These are phyloP conservation scores for Parnassius glacialis DNA, from an alignment of 2,888 invertebrate species.

Conservation along the genomic window DNA sequence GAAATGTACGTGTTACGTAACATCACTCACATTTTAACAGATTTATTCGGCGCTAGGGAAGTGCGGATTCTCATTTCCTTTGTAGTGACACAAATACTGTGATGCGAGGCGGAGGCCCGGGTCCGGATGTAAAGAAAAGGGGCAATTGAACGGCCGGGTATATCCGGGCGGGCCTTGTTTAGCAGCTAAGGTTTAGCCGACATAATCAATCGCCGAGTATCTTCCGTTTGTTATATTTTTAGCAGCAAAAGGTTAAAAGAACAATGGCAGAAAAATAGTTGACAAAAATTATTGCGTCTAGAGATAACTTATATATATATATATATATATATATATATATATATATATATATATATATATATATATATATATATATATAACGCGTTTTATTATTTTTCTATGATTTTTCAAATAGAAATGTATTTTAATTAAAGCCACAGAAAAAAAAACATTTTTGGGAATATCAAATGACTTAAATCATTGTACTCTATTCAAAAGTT, in stretches of 20 bases:
- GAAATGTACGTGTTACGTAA: neutral
- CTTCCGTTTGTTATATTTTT: neutral
- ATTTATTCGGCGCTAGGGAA: slow-evolving; percentile 4
- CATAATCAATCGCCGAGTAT: slow-evolving; percentile 28
- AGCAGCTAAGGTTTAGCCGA: slow-evolving; percentile 22
- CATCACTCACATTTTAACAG: slow-evolving; percentile 5
- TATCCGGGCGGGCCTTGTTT: slow-evolving; percentile 32
- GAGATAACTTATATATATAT: too few species aligned
- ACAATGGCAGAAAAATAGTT: too few species aligned
- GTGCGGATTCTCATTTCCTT: slow-evolving; percentile 22
- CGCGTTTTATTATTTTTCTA: too few species aligned
- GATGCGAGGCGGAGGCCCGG: slow-evolving; percentile 20
- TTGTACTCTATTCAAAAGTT: too few species aligned
- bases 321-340: too few species aligned
- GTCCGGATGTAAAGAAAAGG: slow-evolving; percentile 34
- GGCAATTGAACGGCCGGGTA: slow-evolving; percentile 31
- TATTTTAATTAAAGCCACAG: too few species aligned
- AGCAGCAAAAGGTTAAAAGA: neutral
- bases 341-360: too few species aligned
- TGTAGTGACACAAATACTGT: slow-evolving; percentile 20
- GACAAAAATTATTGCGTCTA: too few species aligned
- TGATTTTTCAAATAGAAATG: too few species aligned
- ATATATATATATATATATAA: too few species aligned
- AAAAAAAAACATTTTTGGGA: too few species aligned
- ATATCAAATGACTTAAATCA: too few species aligned